A percentile compares a stretch with the other conserved stretches of the same genome.
Evolutionary conservation across 2,888 invertebrate genomes (phyloP).

Genomic region (Nasonovia ribisnigri): DNA sequence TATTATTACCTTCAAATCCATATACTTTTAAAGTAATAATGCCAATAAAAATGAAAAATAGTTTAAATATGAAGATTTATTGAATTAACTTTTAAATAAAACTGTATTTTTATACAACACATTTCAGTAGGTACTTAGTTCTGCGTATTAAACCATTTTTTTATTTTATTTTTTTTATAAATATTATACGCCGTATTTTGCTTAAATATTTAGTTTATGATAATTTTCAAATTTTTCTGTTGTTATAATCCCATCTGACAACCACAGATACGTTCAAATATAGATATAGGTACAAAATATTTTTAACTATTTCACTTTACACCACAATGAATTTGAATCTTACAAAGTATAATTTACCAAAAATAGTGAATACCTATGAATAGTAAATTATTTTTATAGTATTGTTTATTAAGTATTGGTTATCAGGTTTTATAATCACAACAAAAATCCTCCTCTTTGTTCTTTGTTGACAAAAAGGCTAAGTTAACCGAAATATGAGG

Average conservation of each 20-base stretch:
- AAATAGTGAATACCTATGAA: neutral
- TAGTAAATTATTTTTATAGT: neutral
- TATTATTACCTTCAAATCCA: conserved; percentile 12
- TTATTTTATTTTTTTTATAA: neutral
- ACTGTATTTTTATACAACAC: conserved; percentile 1
- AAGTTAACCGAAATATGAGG: neutral
- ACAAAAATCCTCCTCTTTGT: neutral
- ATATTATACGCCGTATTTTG: neutral
- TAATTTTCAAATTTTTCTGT: neutral
- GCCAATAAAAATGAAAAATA: conserved; percentile 8
- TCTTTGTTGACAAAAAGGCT: neutral
- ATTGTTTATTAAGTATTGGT: neutral
- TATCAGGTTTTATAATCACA: neutral
- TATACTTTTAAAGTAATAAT: conserved; percentile 12
- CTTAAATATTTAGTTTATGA: neutral
- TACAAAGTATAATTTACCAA: neutral
- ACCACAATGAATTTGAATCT: neutral
- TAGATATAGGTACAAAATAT: neutral
- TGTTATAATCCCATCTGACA: neutral
- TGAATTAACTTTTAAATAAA: conserved; percentile 12
- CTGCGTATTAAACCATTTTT: neutral
- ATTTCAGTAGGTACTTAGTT: conserved; percentile 1
- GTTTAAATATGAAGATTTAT: neutral
- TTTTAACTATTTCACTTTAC: neutral
- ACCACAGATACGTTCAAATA: neutral